These are phyloP conservation scores for Mus spicilegus DNA, from an alignment of 2,113 vertebrate genomes.

Conservation along the genomic window DNA sequence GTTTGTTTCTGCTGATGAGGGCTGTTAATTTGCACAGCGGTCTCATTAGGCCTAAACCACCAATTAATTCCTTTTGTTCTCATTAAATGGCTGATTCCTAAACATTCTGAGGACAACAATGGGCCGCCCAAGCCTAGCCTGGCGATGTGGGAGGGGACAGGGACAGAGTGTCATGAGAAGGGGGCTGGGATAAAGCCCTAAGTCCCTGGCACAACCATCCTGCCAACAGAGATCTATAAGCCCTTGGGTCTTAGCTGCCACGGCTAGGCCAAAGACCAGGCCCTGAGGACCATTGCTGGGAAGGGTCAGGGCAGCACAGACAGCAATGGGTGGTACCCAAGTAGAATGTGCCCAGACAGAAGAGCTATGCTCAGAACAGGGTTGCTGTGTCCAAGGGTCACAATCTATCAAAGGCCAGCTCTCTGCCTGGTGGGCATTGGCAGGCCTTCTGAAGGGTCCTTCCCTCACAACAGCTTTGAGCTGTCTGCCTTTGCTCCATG, in stretches of 20 bases:
- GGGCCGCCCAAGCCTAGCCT: conserved; percentile 80
- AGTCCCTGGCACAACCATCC: not conserved
- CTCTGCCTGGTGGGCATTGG: not conserved
- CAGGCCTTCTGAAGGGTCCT: conserved; percentile 84
- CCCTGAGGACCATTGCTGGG: conserved; percentile 13
- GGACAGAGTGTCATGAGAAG: conserved; percentile 77
- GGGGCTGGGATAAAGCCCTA: not conserved
- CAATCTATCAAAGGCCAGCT: not conserved
- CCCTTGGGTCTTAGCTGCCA: conserved; percentile 71
- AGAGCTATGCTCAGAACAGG: not conserved
- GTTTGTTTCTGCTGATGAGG: conserved; percentile 97
- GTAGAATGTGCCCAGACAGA: not conserved
- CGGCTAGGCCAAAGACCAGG: conserved; percentile 67
- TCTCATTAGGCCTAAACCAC: conserved; percentile 94
- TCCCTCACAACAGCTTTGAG: conserved; percentile 80
- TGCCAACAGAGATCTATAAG: conserved; percentile 71
- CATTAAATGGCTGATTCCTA: conserved; percentile 91
- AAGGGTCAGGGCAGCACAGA: fast-evolving
- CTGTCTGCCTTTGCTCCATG: conserved; percentile 85
- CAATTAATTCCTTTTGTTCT: conserved; percentile 94
- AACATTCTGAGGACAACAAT: conserved; percentile 91
- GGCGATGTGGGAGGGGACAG: conserved; percentile 50
- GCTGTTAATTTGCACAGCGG: conserved; percentile 93
- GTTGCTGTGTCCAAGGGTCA: not conserved
- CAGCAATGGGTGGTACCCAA: fast-evolving